These are phyloP conservation scores for Thamnophis sirtalis DNA, from an alignment of 2,113 vertebrate genomes.

Conservation along the genomic window DNA sequence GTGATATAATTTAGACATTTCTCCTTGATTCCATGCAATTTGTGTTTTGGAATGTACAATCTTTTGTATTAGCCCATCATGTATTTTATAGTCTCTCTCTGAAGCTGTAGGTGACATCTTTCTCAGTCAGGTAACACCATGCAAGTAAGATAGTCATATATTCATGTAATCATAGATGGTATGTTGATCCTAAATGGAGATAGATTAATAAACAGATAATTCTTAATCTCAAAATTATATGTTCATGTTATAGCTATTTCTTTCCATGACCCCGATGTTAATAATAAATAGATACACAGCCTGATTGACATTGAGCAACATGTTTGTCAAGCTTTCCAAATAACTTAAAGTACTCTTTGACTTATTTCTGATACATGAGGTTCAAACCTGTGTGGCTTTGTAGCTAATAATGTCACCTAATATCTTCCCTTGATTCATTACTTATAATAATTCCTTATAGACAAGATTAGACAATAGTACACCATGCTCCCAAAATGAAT, in stretches of 20 bases:
- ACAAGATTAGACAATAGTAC: neutral
- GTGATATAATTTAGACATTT: neutral
- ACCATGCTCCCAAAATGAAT: neutral
- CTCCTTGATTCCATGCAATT: neutral
- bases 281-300: neutral
- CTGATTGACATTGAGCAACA: neutral
- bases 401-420: neutral
- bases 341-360: neutral
- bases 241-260: neutral
- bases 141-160: neutral
- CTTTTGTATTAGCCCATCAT: neutral
- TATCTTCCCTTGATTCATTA: neutral
- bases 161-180: neutral
- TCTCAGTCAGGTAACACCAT: neutral
- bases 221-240: neutral
- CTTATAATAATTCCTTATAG: neutral
- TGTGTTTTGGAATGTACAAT: neutral
- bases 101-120: neutral
- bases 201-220: neutral
- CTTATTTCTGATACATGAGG: neutral
- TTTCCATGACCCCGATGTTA: neutral
- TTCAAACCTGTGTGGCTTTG: neutral
- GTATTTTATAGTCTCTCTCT: neutral
- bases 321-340: neutral
- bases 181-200: neutral